Evolutionary conservation across 1,140 invertebrate genomes (phyloP), one percentile per base, ranked within the genome.

Genomic region (Oryctes rhinoceros): DNA sequence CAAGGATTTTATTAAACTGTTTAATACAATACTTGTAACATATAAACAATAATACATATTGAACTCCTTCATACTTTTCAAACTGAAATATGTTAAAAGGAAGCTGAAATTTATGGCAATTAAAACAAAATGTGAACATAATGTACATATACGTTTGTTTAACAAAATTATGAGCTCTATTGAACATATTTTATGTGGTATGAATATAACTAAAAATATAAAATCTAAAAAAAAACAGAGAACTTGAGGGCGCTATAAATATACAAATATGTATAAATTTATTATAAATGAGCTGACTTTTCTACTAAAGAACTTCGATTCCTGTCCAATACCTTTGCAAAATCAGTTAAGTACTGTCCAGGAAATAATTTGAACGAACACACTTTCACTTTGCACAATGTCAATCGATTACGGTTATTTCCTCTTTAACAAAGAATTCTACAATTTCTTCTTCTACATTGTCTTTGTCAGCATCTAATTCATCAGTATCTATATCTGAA

Each of bases 351-450:
- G 5, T 48, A 75, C 20, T 79, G 47, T 74, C 37, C 79, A 39
- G 39, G 44, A 71, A 79, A 79, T 79, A 18, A 24, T 76, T 67
- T 35, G 6, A 65, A 65, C 15, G n/a, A 65, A 65, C n/a, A n/a
- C 65, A 35, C 30, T 67, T 67, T 67, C 65, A 67, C 65, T 67
- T 67, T 67, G 24, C 20, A 67, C 65, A 24, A 67, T 39, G 44
- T 76, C 44, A 76, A 18, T 76, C 71, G 5, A 74, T 74, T 74
- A 74, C 71, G 18, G 93, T 95, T 83, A 92, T 92, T 92, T 99
- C 97, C 91, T 98, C 97, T 91, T 98, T 98, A 85, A 99, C 92
- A 90, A 99, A 96, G 93, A 99, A 98, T 94, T 99, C 97, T 85
- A 99, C 94, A 86, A 95, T 91, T 91, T 99, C 97, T 87, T 99